Base-by-base conservation (phyloP, 1,140 invertebrate genomes). In the Metaphire vulgaris region DNA sequence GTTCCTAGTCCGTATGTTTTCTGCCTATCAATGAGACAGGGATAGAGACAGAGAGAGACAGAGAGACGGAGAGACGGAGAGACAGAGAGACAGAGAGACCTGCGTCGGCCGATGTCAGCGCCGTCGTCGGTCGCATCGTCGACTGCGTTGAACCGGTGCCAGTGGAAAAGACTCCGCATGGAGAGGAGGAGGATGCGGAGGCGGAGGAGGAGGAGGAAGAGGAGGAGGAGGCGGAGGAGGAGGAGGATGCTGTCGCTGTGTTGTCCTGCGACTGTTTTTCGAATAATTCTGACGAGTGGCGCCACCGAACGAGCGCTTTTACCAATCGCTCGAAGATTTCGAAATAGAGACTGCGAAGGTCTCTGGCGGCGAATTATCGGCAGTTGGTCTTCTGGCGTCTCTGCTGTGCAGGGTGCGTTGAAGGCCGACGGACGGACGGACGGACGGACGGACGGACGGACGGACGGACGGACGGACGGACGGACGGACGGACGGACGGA, bases 1-100 rank as follows among this genome's bases (percentile, higher is more conserved):
- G 31, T 21, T 74, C 64, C 74, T 32, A 74, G 15, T 74, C 56
- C 73, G 1, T 68, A n/a, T n/a, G n/a, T 31, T 77, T 30, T 74
- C 71, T 67, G 21, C 67, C 71, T 33, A 28, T 74, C 72, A 6
- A 56, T 21, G 41, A 12, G 41, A 56, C 21, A 6, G 6, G 41
- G 41, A 56, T 56, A 21, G 41, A 56, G 41, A 56, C 6, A 56
- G 41, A 56, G 21, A 21, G 41, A 56, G 21, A 56, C 41, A 56
- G 41, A 21, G 6, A 21, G 21, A 56, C 41, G 41, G 6, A 6
- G 41, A 56, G 41, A 21, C 6, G 41, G 41, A 56, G 41, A 12
- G 6, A 12, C 6, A 21, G 41, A 56, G 41, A 21, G 21, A 12
- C 41, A 56, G 21, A 56, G 41, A 56, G n/a, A n/a, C n/a, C n/a